Evolutionary conservation across 2,113 vertebrate genomes (phyloP).

Genomic region (Periophthalmus modestus): DNA sequence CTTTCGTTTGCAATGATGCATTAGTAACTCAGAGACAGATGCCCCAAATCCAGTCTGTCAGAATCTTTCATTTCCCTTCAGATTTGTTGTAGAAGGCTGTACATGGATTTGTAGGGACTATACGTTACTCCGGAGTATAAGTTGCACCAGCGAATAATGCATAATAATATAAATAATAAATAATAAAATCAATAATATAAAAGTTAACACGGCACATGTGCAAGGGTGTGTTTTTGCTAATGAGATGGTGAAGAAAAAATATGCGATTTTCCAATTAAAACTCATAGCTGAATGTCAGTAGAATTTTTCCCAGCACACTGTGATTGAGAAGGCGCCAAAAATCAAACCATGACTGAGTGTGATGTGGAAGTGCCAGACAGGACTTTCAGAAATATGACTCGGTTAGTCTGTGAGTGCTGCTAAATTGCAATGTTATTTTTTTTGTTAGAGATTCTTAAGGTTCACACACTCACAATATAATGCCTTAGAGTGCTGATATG

Average conservation of each 20-base stretch:
- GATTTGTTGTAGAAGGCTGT: not conserved
- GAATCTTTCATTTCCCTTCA: not conserved
- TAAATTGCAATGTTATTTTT: not conserved
- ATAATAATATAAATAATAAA: too few species aligned
- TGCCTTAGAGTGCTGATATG: too few species aligned
- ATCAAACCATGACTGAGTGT: not conserved
- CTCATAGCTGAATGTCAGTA: not conserved
- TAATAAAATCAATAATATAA: not conserved
- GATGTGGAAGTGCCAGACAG: not conserved
- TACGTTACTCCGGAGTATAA: too few species aligned
- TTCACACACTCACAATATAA: too few species aligned
- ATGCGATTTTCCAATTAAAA: constrained; percentile 1
- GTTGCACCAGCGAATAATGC: too few species aligned
- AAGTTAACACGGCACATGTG: not conserved
- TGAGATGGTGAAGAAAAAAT: not conserved
- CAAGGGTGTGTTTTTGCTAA: not conserved
- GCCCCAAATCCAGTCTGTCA: not conserved
- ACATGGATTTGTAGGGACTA: too few species aligned
- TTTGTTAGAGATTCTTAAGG: too few species aligned
- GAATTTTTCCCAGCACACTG: not conserved
- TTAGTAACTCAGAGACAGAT: not conserved
- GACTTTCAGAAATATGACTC: not conserved
- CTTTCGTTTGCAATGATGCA: not conserved
- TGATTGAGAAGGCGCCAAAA: not conserved
- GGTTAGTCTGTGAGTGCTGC: not conserved